Base-by-base conservation (phyloP, 2,888 invertebrate genomes). In the Mystacides longicornis region DNA sequence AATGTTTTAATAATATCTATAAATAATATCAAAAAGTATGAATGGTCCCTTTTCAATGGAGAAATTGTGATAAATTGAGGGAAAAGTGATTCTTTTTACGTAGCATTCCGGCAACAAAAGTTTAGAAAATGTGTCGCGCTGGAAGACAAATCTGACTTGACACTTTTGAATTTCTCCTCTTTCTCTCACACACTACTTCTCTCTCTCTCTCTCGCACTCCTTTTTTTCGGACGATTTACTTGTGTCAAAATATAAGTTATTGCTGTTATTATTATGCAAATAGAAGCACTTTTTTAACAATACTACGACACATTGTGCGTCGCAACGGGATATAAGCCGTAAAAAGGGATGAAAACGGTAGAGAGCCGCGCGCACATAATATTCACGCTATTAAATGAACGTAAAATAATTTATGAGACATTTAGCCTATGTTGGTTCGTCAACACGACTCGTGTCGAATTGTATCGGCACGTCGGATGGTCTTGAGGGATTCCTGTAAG, bases 71-170 rank as follows among this genome's bases (percentile, higher is more conserved):
- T 37, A 37, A 37, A 37, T 37, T 37, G 37, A 37, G 37, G 37
- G 37, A 37, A 37, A 37, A 37, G 37, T 37, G 37, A 37, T 37
- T 37, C 37, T 37, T 37, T 3, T 27, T 27, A 27, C 11, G 27
- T 27, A 11, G 7, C 11, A 27, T 27, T 27, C 11, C 37, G 14
- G 37, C 37, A 37, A 37, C 7, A 37, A 37, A 37, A 37, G 37
- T 37, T 37, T 37, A 14, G 37, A 37, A 37, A 37, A 37, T 37
- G 37, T 37, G 37, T 37, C 37, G 37, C 37, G 14, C 37, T 7
- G 37, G n/a, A 37, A 37, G 37, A 37, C 37, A 37, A 37, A 37
- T 37, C 37, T 37, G 37, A 37, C 7, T 37, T 37, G 37, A 37
- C 37, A 37, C 37, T 37, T 37, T 37, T 16, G 37, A 37, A 3